Evolutionary conservation across 2,797 vertebrate genomes (phyloP).

Genomic region (Tiaroga cobitis): DNA sequence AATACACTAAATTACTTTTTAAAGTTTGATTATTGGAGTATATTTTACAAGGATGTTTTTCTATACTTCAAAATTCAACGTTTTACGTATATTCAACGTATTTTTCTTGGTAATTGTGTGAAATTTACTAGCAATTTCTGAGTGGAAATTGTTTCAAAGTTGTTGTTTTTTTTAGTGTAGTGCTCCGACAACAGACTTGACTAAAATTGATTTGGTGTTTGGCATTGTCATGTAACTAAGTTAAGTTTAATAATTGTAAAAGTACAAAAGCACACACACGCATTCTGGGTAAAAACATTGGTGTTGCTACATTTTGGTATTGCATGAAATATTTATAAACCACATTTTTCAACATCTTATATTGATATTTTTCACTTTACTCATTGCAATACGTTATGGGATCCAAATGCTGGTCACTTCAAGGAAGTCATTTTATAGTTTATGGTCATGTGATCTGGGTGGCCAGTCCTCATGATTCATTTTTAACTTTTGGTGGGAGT

Average conservation of each 20-base stretch:
- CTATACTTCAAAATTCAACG: neutral
- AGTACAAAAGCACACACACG: neutral
- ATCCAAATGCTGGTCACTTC: neutral
- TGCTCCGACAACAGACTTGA: neutral
- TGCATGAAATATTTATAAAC: neutral
- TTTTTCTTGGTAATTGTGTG: neutral
- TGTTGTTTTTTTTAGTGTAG: too few relatives aligned
- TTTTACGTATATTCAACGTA: neutral
- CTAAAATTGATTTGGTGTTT: neutral
- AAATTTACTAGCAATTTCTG: too few relatives aligned
- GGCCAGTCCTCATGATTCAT: neutral
- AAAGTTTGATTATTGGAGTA: neutral
- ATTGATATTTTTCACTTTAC: neutral
- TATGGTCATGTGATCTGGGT: too few relatives aligned
- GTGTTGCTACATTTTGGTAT: neutral
- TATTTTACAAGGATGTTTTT: neutral
- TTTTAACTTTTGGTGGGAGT: neutral
- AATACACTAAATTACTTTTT: neutral
- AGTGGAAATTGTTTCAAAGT: neutral
- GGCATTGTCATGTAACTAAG: neutral
- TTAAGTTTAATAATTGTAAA: neutral
- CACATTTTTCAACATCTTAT: neutral
- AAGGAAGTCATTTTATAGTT: too few relatives aligned
- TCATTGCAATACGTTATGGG: neutral
- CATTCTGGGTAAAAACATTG: neutral